Evolutionary conservation across 2,797 vertebrate genomes (phyloP), one percentile per base, ranked within the genome.

Genomic region (Schizothorax lantsangensis): DNA sequence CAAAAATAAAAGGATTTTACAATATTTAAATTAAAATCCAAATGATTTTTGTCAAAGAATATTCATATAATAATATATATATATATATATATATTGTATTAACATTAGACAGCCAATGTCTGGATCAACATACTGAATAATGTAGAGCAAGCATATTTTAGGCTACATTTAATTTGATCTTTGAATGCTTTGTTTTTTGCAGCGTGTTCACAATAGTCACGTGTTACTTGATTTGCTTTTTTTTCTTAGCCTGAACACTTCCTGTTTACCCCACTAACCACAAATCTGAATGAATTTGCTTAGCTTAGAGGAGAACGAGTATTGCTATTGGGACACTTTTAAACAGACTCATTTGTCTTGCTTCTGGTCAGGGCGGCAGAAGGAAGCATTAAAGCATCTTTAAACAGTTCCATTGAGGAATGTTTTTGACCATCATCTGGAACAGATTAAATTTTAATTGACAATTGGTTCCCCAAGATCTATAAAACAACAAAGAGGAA

Each of bases 401-500:
- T 62, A 26, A 69, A 54, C 59, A 15, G 49, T 68, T 78, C 17
- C 36, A 69, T 0, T 79, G 33, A 15, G 49, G 74, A 15, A 23
- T 30, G 75, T 47, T 71, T 85, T 30, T 47, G 66, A 73, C 49
- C 52, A 33, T 79, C 19, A 59, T 73, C 77, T 85, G 52, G 77
- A 72, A 79, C 2, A 23, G 49, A 85, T 57, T n/a, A 1, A 5
- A 33, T 72, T 57, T 59, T 85, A 59, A 69, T 71, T 57, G 84
- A 33, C 64, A 68, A 45, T 43, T 77, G 73, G 73, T 62, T 54
- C 59, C 57, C 30, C 4, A 6, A 54, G 15, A 84, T 79, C 74
- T 66, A 75, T 52, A 78, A 68, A 69, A 75, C 59, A 79, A 85
- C 49, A 79, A 79, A 59, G 49, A 36, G 66, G 11, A 59, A 79